These are phyloP conservation scores for Tinamus major DNA, from an alignment of 2,797 vertebrate genomes.

Conservation along the genomic window DNA sequence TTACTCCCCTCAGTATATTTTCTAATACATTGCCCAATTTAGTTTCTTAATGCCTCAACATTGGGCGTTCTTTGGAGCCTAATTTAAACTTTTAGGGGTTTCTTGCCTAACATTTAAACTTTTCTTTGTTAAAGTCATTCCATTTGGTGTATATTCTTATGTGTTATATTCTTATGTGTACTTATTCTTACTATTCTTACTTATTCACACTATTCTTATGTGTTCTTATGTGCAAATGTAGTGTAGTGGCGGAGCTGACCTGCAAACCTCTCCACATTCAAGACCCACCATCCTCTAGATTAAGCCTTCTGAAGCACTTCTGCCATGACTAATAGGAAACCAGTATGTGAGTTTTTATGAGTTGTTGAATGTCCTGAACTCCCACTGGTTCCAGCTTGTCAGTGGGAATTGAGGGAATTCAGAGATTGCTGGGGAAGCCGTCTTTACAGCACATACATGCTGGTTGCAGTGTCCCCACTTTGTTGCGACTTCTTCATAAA, in stretches of 20 bases:
- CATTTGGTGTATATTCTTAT: neutral
- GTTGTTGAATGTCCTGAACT: slow-evolving; percentile 61
- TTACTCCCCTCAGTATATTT: neutral
- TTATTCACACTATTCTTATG: too few relatives aligned
- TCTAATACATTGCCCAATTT: neutral
- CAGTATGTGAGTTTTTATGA: slow-evolving; percentile 45
- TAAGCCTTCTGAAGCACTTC: neutral
- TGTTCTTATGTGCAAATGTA: neutral
- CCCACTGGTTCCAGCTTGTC: slow-evolving; percentile 53
- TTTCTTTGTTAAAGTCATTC: neutral
- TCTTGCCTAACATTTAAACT: neutral
- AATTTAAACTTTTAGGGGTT: neutral
- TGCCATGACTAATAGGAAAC: neutral
- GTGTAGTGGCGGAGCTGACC: neutral
- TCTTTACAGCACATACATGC: slow-evolving; percentile 9
- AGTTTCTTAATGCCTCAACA: neutral
- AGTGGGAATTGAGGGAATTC: slow-evolving; percentile 60
- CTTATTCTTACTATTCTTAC: too few relatives aligned
- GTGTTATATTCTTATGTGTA: neutral
- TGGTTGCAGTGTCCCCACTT: slow-evolving; percentile 55
- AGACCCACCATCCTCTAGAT: neutral
- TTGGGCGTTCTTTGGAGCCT: neutral
- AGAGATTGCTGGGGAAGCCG: slow-evolving; percentile 41
- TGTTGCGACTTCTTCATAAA: slow-evolving; percentile 43
- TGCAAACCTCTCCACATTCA: neutral